Percentiles rank a stretch among this genome's conserved stretches.
phyloP scores from a whole-genome alignment of 2,888 invertebrate genomes.

The Acleris emargana region DNA sequence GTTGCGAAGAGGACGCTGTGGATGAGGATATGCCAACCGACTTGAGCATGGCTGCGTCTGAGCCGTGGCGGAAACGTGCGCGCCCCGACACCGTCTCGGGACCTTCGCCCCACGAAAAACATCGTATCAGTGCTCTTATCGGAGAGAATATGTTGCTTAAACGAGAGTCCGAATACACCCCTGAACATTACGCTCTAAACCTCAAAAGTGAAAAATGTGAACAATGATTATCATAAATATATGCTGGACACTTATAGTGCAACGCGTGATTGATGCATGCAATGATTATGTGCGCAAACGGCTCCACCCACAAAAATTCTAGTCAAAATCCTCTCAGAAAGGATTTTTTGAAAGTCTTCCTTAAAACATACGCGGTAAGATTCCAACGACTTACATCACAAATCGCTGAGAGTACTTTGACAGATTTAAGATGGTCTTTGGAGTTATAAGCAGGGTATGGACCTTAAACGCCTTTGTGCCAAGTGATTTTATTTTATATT shows the following conservation, averaged over 20 bases:
- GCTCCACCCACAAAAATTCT: constrained; percentile 73
- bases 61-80: constrained; percentile 77
- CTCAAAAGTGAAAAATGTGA: constrained; percentile 82
- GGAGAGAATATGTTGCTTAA: constrained; percentile 78
- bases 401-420: constrained; percentile 77
- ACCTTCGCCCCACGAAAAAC: constrained; percentile 69
- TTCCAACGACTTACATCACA: constrained; percentile 38
- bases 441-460: constrained; percentile 80
- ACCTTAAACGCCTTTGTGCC: constrained; percentile 82
- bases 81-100: constrained; percentile 60
- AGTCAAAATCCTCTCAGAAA: constrained; percentile 79
- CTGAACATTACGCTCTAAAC: constrained; percentile 76
- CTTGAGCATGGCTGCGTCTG: constrained; percentile 84
- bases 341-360: constrained; percentile 65
- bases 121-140: constrained; percentile 79
- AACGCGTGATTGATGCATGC: constrained; percentile 48
- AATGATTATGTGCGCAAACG: constrained; percentile 53
- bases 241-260: constrained; percentile 60
- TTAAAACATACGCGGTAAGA: constrained; percentile 48
- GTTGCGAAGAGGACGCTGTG: constrained; percentile 77
- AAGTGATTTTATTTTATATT: constrained; percentile 77
- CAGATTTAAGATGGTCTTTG: constrained; percentile 66
- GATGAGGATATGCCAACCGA: constrained; percentile 89
- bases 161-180: constrained; percentile 71
- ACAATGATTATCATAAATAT: constrained; percentile 67